phyloP scores from a whole-genome alignment of 2,113 vertebrate species.

The Perca flavescens region DNA sequence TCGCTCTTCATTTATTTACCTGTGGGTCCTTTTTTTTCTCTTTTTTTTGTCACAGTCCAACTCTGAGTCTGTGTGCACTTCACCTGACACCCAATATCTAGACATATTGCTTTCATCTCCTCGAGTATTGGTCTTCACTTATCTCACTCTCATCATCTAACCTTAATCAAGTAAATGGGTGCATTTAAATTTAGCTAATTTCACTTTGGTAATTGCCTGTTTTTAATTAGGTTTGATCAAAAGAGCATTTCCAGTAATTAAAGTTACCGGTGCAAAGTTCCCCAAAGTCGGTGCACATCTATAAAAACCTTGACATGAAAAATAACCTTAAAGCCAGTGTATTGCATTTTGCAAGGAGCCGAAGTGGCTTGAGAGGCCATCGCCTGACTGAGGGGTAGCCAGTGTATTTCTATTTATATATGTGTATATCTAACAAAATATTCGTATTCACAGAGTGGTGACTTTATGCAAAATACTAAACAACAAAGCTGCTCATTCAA shows the following conservation, averaged over 20 bases:
- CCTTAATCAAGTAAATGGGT: slow-evolving; percentile 89
- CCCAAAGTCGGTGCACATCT: slow-evolving; percentile 46
- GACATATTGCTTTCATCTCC: slow-evolving; percentile 81
- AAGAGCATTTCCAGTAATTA: slow-evolving; percentile 79
- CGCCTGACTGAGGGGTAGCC: background rate
- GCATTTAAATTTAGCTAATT: slow-evolving; percentile 86
- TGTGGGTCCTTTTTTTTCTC: slow-evolving; percentile 70
- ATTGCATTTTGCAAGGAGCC: background rate
- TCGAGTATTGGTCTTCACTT: slow-evolving; percentile 80
- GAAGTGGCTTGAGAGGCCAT: background rate
- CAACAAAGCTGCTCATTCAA: background rate
- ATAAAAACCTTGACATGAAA: slow-evolving; percentile 46
- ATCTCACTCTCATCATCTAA: slow-evolving; percentile 85
- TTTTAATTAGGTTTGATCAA: slow-evolving; percentile 86
- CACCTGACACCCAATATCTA: slow-evolving; percentile 82
- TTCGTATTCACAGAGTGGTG: background rate
- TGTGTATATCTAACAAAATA: background rate
- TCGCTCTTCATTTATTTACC: slow-evolving; percentile 86
- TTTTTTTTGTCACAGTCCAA: slow-evolving; percentile 54
- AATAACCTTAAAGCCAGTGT: slow-evolving; percentile 16
- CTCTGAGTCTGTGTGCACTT: slow-evolving; percentile 54
- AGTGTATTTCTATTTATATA: no score
- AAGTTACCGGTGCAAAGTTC: slow-evolving; percentile 70
- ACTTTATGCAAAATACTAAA: background rate
- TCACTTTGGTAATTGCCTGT: slow-evolving; percentile 83